Evolutionary conservation across 2,888 invertebrate species (phyloP).

Genomic region (Netelia inedita): DNA sequence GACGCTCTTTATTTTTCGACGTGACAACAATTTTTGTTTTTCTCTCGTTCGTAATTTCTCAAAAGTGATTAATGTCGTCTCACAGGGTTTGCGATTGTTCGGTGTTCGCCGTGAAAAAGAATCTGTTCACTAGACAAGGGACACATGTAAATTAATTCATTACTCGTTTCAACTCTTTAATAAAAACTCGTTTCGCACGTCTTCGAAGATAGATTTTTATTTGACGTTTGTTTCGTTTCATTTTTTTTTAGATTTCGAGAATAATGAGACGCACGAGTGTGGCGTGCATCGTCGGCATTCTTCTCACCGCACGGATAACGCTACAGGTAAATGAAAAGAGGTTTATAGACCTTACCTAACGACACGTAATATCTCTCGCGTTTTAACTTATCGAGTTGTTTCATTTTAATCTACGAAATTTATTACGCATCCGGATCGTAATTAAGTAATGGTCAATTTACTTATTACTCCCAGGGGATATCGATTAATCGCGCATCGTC

Average conservation of each 20-base stretch:
- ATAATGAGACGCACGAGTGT: conserved; percentile 61
- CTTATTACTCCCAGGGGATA: neutral
- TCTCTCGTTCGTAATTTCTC: neutral
- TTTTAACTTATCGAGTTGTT: no score
- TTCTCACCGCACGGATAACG: conserved; percentile 68
- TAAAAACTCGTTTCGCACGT: neutral
- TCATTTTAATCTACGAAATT: neutral
- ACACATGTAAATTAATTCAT: neutral
- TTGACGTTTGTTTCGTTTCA: conserved; percentile 19
- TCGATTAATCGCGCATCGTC: conserved; percentile 1
- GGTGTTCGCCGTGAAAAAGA: neutral
- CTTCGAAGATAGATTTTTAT: neutral
- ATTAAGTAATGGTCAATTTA: conserved; percentile 13
- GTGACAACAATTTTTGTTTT: neutral
- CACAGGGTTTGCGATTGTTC: neutral
- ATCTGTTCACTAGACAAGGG: no score
- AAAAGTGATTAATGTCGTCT: neutral
- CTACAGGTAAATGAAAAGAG: conserved; percentile 64
- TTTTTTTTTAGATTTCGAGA: conserved; percentile 41
- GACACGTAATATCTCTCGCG: no score
- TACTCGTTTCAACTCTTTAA: neutral
- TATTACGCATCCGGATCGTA: neutral
- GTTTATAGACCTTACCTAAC: neutral
- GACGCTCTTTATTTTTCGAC: neutral
- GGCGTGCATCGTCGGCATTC: conserved; percentile 66